Conservation (phyloP, 1,140 invertebrate species). For the Diabrotica undecimpunctata region DNA sequence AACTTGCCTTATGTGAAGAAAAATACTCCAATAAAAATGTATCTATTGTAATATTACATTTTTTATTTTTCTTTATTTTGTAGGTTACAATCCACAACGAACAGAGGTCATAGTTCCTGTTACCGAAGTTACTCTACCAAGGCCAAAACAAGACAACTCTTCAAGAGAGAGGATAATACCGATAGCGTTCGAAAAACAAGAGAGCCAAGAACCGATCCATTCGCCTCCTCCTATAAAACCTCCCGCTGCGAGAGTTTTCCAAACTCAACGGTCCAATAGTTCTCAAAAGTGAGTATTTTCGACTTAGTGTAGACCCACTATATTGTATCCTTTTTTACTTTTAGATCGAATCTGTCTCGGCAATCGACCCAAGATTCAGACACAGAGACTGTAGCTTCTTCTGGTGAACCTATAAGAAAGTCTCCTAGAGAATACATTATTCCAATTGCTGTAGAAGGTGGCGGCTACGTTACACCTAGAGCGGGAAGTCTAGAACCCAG, state of each 20-base stretch:
- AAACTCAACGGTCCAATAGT: slow-evolving; percentile 43
- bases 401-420: slow-evolving; percentile 75
- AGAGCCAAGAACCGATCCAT: slow-evolving; percentile 28
- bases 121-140: slow-evolving; percentile 36
- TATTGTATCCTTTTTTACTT: background rate
- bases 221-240: slow-evolving; percentile 50
- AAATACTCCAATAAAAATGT: too few species aligned
- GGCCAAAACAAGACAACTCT: slow-evolving; percentile 26
- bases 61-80: background rate
- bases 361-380: slow-evolving; percentile 69
- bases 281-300: slow-evolving; percentile 38
- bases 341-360: slow-evolving; percentile 52
- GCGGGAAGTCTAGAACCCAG: slow-evolving; percentile 71
- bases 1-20: too few species aligned
- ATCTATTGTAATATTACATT: too few species aligned
- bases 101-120: slow-evolving; percentile 61
- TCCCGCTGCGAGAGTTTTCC: slow-evolving; percentile 45
- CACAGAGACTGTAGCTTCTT: slow-evolving; percentile 53
- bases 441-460: slow-evolving; percentile 84
- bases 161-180: slow-evolving; percentile 58
- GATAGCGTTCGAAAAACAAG: slow-evolving; percentile 48
- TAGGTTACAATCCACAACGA: slow-evolving; percentile 47
- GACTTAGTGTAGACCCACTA: too few species aligned
- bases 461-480: slow-evolving; percentile 76
- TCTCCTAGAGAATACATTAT: slow-evolving; percentile 87